These are phyloP conservation scores for Gerris buenoi DNA, from an alignment of 1,140 invertebrate species.

Conservation along the genomic window DNA sequence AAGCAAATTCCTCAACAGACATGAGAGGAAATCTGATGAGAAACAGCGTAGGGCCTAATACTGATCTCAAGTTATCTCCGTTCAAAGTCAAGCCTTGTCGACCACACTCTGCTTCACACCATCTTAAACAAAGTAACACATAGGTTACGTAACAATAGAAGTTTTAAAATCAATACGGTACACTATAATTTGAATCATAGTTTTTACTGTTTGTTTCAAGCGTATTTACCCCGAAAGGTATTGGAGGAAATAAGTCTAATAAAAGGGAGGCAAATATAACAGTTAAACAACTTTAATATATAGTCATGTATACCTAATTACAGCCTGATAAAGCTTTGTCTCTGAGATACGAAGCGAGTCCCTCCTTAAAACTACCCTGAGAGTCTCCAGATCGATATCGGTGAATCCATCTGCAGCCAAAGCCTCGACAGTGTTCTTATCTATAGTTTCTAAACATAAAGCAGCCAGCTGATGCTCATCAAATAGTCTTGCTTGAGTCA, in stretches of 20 bases:
- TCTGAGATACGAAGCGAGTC: constrained; percentile 71
- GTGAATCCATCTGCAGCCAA: constrained; percentile 71
- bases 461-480: constrained; percentile 64
- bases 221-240: too few species aligned
- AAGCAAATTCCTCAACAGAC: constrained; percentile 75
- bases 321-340: constrained; percentile 61
- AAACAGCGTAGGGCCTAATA: constrained; percentile 49
- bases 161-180: too few species aligned
- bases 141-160: too few species aligned
- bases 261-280: too few species aligned
- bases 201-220: too few species aligned
- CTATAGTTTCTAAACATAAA: constrained; percentile 70
- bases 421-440: constrained; percentile 69
- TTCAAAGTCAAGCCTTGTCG: constrained; percentile 46
- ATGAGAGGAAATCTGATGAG: constrained; percentile 74
- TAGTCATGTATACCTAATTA: constrained; percentile 33
- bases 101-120: constrained; percentile 66
- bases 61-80: constrained; percentile 52
- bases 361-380: constrained; percentile 63
- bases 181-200: too few species aligned
- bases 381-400: constrained; percentile 70
- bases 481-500: constrained; percentile 65
- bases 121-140: constrained; percentile 35
- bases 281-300: background rate
- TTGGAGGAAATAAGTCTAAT: too few species aligned